These are phyloP conservation scores for Pseudonaja textilis DNA, from an alignment of 2,113 vertebrate species.

Conservation along the genomic window DNA sequence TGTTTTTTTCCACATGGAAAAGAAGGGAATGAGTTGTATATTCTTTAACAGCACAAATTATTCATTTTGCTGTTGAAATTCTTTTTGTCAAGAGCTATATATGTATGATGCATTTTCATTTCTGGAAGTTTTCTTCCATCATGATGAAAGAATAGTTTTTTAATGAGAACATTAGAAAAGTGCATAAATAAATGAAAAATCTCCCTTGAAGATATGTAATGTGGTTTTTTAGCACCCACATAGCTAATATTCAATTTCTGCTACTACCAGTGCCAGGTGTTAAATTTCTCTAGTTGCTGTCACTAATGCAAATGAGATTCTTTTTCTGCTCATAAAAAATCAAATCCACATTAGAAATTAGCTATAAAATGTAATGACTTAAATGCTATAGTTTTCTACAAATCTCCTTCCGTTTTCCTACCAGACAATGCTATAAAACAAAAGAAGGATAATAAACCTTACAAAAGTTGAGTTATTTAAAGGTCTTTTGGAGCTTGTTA, in stretches of 20 bases:
- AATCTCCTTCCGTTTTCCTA: constrained; percentile 78
- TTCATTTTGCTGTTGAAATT: constrained; percentile 61
- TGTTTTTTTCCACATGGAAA: background rate
- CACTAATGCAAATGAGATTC: constrained; percentile 87
- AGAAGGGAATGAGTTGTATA: constrained; percentile 21
- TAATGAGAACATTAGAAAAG: constrained; percentile 73
- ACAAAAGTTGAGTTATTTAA: constrained; percentile 81
- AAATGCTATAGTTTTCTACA: constrained; percentile 85
- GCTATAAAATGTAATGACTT: constrained; percentile 88
- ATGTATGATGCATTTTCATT: constrained; percentile 52
- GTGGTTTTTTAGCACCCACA: constrained; percentile 75
- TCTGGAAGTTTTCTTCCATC: constrained; percentile 66
- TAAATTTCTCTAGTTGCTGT: constrained; percentile 86
- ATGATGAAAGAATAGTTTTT: constrained; percentile 68
- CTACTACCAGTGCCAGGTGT: constrained; percentile 79
- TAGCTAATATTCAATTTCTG: constrained; percentile 82
- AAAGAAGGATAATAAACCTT: constrained; percentile 77
- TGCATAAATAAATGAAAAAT: constrained; percentile 76
- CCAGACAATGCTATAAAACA: constrained; percentile 78
- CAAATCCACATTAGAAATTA: constrained; percentile 88
- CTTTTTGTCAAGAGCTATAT: constrained; percentile 49
- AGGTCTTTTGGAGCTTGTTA: constrained; percentile 79
- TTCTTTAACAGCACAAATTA: constrained; percentile 64
- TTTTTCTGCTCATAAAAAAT: constrained; percentile 83
- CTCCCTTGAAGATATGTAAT: constrained; percentile 72